These are phyloP conservation scores for Carlito syrichta DNA, from an alignment of 2,113 vertebrate species.

Conservation along the genomic window DNA sequence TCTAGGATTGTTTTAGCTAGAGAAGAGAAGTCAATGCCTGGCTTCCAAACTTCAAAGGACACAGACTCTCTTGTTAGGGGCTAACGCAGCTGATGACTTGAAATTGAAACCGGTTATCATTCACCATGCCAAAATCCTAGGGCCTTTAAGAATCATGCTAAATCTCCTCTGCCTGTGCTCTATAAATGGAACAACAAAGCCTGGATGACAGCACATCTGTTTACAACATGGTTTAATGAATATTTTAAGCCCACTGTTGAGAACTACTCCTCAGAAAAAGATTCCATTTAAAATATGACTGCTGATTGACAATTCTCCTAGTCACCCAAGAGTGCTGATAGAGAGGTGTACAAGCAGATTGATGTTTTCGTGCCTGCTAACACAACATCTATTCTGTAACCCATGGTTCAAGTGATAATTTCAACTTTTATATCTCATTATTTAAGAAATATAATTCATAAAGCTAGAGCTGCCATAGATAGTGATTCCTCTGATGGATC, in stretches of 20 bases:
- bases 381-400: not conserved
- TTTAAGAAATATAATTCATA: not conserved
- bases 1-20: too few relatives aligned
- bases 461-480: not conserved
- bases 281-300: not conserved
- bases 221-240: not conserved
- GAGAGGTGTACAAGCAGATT: not conserved
- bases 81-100: not conserved
- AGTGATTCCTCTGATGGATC: not conserved
- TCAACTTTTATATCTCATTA: not conserved
- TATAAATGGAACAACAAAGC: not conserved
- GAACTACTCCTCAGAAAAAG: not conserved
- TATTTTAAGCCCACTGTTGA: not conserved
- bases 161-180: not conserved
- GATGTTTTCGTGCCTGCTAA: not conserved
- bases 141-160: not conserved
- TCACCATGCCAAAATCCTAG: not conserved
- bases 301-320: not conserved
- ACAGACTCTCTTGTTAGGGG: not conserved
- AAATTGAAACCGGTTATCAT: not conserved
- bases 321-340: not conserved
- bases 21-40: not conserved
- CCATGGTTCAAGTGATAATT: not conserved
- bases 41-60: not conserved
- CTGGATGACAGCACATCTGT: not conserved